These are phyloP conservation scores for Muntiacus muntjak DNA, from an alignment of 2,113 vertebrate genomes.

Conservation along the genomic window DNA sequence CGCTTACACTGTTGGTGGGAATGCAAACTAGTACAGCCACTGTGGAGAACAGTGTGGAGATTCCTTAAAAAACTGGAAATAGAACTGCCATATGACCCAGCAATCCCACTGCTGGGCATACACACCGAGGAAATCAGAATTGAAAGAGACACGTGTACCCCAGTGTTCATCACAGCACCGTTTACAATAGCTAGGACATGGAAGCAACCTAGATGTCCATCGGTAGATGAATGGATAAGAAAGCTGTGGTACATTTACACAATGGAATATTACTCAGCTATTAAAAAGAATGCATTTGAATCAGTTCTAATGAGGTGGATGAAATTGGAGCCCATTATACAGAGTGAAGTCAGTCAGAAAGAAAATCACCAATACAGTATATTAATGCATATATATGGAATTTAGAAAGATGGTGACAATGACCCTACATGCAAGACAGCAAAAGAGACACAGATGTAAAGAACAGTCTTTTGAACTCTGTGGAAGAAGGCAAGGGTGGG, in stretches of 20 bases:
- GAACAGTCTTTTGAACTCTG: neutral
- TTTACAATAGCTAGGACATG: neutral
- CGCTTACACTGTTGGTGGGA: neutral
- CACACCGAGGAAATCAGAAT: neutral
- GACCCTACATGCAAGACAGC: neutral
- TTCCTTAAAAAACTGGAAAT: neutral
- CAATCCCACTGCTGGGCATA: neutral
- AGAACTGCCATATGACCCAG: neutral
- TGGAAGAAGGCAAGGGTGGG: neutral
- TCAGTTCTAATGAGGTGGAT: neutral
- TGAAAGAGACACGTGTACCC: neutral
- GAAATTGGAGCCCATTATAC: neutral
- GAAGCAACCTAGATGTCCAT: neutral
- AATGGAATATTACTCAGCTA: neutral
- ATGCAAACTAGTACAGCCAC: neutral
- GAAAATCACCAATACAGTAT: neutral
- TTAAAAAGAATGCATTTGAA: neutral
- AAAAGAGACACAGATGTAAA: neutral
- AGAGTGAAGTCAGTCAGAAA: neutral
- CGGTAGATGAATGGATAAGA: accelerated
- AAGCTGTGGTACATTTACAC: neutral
- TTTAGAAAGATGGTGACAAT: neutral
- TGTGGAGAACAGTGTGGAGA: neutral
- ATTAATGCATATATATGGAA: neutral
- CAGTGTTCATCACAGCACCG: neutral